Percentiles rank a stretch among this genome's conserved stretches.
These are phyloP conservation scores for Pycnonotus jocosus DNA, from an alignment of 2,113 vertebrate genomes.

Conservation along the genomic window DNA sequence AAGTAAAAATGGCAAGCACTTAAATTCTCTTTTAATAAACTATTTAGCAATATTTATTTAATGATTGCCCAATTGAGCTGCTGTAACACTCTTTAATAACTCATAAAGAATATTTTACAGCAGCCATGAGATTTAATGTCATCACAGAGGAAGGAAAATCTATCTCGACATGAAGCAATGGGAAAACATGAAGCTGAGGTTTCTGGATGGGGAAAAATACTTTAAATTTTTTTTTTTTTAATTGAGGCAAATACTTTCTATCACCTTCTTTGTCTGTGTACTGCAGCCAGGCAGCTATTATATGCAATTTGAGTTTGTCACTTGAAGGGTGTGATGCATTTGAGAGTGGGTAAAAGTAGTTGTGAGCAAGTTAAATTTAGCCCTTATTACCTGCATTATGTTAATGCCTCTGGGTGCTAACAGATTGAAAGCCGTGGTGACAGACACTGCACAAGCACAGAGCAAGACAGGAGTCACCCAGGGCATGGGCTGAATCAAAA, in stretches of 20 bases:
- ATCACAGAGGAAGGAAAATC: constrained; percentile 25
- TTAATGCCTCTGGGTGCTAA: constrained; percentile 56
- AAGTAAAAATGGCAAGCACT: not conserved
- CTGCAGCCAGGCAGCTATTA: constrained; percentile 31
- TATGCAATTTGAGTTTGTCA: constrained; percentile 14
- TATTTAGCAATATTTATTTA: constrained; percentile 60
- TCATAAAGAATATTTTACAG: constrained; percentile 39
- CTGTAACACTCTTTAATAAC: constrained; percentile 52
- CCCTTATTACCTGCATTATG: constrained; percentile 60
- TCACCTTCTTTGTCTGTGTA: not conserved
- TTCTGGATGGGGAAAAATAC: not conserved
- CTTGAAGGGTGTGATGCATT: constrained; percentile 18
- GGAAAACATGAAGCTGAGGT: constrained; percentile 1
- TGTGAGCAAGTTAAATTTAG: constrained; percentile 60
- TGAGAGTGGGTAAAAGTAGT: constrained; percentile 46
- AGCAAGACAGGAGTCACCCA: constrained; percentile 46
- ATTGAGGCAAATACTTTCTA: constrained; percentile 23
- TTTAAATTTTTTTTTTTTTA: not conserved
- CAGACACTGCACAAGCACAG: constrained; percentile 31
- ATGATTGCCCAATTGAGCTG: constrained; percentile 36
- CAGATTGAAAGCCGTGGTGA: constrained; percentile 31
- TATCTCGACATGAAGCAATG: constrained; percentile 1
- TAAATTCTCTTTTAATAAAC: constrained; percentile 37
- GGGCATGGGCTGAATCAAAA: constrained; percentile 52
- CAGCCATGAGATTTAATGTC: constrained; percentile 45